Percentiles rank a stretch among this genome's conserved stretches.
Evolutionary conservation across 2,797 vertebrate species (phyloP).

Genomic region (Mionectes olivaceus): DNA sequence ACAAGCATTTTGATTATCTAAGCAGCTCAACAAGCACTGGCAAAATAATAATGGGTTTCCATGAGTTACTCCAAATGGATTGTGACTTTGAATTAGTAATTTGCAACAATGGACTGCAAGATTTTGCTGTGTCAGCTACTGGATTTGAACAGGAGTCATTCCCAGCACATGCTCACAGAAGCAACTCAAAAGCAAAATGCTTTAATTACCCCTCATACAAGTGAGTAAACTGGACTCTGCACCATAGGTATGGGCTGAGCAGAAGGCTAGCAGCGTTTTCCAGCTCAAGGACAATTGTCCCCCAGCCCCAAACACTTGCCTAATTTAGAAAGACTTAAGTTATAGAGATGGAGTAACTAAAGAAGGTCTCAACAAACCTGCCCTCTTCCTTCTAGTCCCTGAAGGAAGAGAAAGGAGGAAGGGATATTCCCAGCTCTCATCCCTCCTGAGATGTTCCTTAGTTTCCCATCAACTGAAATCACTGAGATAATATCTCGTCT

Average conservation of each 20-base stretch:
- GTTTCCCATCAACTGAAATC: background rate
- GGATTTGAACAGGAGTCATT: background rate
- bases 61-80: constrained; percentile 1
- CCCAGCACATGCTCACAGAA: background rate
- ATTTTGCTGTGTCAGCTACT: background rate
- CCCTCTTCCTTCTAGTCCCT: background rate
- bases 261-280: background rate
- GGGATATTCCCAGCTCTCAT: background rate
- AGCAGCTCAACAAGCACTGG: background rate
- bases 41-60: constrained; percentile 21
- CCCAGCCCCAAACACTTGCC: background rate
- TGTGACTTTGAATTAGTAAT: constrained; percentile 4
- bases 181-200: background rate
- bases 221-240: background rate
- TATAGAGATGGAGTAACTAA: background rate
- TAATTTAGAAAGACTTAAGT: background rate
- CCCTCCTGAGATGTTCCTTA: background rate
- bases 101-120: background rate
- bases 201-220: background rate
- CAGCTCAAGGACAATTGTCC: background rate
- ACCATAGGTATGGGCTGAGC: background rate
- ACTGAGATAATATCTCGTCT: background rate
- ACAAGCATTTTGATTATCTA: constrained; percentile 21
- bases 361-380: background rate
- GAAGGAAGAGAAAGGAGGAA: constrained; percentile 4